Evolutionary conservation across 2,113 vertebrate genomes (phyloP), one percentile per base, ranked within the genome.

Genomic region (Oryzias javanicus): DNA sequence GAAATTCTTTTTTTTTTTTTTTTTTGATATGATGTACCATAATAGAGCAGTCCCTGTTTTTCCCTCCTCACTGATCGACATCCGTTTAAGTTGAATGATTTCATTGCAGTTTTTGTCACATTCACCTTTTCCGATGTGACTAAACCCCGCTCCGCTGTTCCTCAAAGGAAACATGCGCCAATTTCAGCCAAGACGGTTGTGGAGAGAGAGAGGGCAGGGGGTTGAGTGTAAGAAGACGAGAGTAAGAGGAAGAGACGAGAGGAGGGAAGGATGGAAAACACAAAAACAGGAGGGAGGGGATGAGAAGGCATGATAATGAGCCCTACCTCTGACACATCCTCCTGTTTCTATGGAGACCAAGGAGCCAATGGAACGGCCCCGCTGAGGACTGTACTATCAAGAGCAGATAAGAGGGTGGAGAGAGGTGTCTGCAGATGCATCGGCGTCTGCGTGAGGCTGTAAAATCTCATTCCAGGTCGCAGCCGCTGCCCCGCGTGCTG

Each of bases 291-390:
- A 58, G 69, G 74, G 67, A 58, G 57, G 54, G 50, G 52, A 71
- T 72, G 70, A 80, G 64, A 50, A 78, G 67, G 77, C 72, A 85
- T 81, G 70, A 78, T 85, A 84, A 87, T 85, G 80, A 78, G 83
- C 84, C 74, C 77, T 90, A 87, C 83, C 83, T 85, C 86, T 87
- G 89, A 89, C 87, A 91, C 90, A 89, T 90, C 90, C 88, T 91
- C 86, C 83, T 89, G 91, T 92, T 92, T 92, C 91, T 76, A 92
- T 91, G 90, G 91, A 90, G 81, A 92, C 90, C 86, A 83, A 81
- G 69, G 81, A 88, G 78, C 91, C 91, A 92, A 92, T 92, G 69
- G 3, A 55, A 72, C 65, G 72, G 76, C 76, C 64, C 55, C 42
- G 65, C 65, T 74, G 70, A 77, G 85, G 91, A 84, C 86, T 17